These are phyloP conservation scores for Graptemys geographica DNA, from an alignment of 2,797 vertebrate species.

Conservation along the genomic window DNA sequence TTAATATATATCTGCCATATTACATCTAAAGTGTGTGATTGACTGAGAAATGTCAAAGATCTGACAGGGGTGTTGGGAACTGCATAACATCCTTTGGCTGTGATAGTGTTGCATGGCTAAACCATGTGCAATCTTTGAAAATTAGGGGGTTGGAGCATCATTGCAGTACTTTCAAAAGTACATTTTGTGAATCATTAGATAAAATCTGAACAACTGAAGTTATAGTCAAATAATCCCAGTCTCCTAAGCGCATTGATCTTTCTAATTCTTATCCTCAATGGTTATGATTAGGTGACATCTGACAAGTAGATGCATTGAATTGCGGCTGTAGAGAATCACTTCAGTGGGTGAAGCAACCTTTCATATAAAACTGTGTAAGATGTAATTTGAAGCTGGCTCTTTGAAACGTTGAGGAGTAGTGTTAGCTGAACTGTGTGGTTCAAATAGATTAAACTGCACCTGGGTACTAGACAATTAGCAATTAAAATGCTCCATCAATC, in stretches of 20 bases:
- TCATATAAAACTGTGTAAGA: fast-evolving
- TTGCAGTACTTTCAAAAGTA: fast-evolving
- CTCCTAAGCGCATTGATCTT: not conserved
- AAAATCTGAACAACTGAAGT: not conserved
- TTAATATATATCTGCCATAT: not conserved
- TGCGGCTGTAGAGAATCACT: not conserved
- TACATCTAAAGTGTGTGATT: fast-evolving
- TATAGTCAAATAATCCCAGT: not conserved
- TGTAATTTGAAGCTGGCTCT: not conserved
- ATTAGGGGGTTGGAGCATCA: fast-evolving
- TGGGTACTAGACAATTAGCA: constrained; percentile 6
- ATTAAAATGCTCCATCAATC: not conserved
- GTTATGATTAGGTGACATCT: not conserved
- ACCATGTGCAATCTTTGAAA: not conserved
- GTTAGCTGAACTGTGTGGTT: not conserved
- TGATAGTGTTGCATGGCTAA: not conserved
- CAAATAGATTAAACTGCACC: not conserved
- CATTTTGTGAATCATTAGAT: fast-evolving
- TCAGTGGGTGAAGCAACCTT: not conserved
- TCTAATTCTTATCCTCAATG: not conserved
- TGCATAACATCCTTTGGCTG: not conserved
- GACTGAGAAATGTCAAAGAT: not conserved
- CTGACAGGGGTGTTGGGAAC: not conserved
- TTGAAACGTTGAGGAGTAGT: not conserved
- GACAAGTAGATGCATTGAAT: not conserved